phyloP scores from a whole-genome alignment of 2,888 invertebrate species.

The Tyria jacobaeae region DNA sequence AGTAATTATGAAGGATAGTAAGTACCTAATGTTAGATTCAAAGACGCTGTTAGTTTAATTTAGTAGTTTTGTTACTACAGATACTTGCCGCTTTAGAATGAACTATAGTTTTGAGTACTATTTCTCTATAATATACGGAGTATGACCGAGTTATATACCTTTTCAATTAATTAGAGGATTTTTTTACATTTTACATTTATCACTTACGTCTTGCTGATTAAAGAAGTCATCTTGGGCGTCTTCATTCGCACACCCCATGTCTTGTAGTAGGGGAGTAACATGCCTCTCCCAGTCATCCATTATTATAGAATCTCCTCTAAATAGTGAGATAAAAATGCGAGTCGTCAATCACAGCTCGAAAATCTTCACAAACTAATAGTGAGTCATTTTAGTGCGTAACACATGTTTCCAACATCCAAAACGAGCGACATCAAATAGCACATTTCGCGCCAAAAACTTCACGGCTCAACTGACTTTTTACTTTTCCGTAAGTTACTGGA shows the following conservation, averaged over 20 bases:
- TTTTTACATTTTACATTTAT: conserved; percentile 28
- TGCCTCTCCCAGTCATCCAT: conserved; percentile 88
- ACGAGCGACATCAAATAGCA: conserved; percentile 51
- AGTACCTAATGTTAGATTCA: conserved; percentile 21
- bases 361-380: conserved; percentile 71
- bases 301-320: conserved; percentile 66
- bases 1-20: conserved; percentile 26
- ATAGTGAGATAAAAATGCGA: conserved; percentile 58
- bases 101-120: not conserved
- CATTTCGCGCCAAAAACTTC: conserved; percentile 85
- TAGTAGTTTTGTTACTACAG: conserved; percentile 10
- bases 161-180: not conserved
- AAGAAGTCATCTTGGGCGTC: conserved; percentile 87
- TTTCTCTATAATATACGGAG: not conserved
- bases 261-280: conserved; percentile 86
- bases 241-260: conserved; percentile 85
- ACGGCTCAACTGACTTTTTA: conserved; percentile 55
- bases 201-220: conserved; percentile 87
- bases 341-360: conserved; percentile 69
- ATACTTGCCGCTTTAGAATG: conserved; percentile 1
- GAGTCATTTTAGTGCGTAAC: conserved; percentile 68
- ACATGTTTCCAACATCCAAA: conserved; percentile 58
- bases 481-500: conserved; percentile 65
- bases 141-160: not conserved
- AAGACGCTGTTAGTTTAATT: conserved; percentile 18